These are phyloP conservation scores for Corythornis madagascariensis DNA, from an alignment of 2,113 vertebrate genomes.

Conservation along the genomic window DNA sequence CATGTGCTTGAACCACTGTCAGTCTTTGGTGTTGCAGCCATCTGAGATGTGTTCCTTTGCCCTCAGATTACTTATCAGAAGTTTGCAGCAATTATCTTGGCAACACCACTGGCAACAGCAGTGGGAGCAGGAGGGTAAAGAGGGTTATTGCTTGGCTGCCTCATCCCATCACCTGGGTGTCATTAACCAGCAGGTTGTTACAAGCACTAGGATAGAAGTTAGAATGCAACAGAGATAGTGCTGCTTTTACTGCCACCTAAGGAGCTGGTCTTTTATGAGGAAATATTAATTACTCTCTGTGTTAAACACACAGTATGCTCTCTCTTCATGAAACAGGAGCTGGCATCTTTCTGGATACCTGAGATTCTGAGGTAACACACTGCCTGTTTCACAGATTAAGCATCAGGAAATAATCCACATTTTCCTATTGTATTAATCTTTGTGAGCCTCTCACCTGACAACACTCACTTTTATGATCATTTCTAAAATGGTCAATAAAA, in stretches of 20 bases:
- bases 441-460: accelerated
- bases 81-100: background rate
- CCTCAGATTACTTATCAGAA: background rate
- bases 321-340: background rate
- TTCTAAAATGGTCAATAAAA: background rate
- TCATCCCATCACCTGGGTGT: accelerated
- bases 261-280: background rate
- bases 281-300: background rate
- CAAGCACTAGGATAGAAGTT: background rate
- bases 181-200: background rate
- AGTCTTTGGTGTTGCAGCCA: background rate
- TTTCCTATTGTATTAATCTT: background rate
- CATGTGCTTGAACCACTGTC: background rate
- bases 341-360: background rate
- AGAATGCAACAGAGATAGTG: background rate
- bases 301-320: background rate
- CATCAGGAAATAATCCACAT: background rate
- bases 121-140: accelerated
- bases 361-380: background rate
- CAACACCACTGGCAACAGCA: background rate
- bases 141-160: background rate
- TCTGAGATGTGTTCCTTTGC: background rate
- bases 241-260: background rate
- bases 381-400: background rate
- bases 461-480: background rate